Base-by-base conservation (phyloP, 1,140 invertebrate genomes). In the Archegozetes longisetosus region DNA sequence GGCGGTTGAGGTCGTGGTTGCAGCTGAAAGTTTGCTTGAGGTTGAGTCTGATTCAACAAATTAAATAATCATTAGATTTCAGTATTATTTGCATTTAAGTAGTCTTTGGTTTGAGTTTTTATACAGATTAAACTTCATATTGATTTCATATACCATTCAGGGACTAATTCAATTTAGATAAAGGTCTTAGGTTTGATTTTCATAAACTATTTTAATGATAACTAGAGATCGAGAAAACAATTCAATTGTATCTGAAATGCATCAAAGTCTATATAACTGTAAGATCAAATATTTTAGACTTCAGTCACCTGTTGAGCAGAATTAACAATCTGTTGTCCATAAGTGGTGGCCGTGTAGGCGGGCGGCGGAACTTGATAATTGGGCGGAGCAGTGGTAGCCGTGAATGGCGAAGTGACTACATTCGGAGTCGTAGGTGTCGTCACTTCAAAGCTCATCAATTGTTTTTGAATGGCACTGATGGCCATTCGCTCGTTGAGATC, bases 391-490 rank as follows among this genome's bases (percentile, higher is more conserved):
- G 20, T 12, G 4, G 23, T 9, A 2, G 53, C n/a, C 2, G 32
- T 28, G 70, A 68, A n/a, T 61, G 63, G 48, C 54, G 48, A 12
- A n/a, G 57, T 17, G n/a, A 12, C 17, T 0, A 25, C 49, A 60
- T 55, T 66, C 62, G 22, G 53, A 60, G 64, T 14, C 64, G 64
- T 28, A 59, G 64, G 51, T 65, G 61, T 48, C 64, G 46, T 28
- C 53, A 52, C 23, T 70, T 81, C 81, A 66, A 77, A 83, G 66
- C 83, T 84, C 88, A 93, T 93, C 60, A 95, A 75, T 68, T 85
- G 86, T 70, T 87, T 83, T 67, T 89, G 85, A 68, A 95, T 95
- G 12, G 82, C 85, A 68, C 83, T 86, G 55, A 94, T 93, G 20
- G 85, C 88, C 72, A 84, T 80, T 69, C 82, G 83, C 66, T 88